These are phyloP conservation scores for Gryllus longicercus DNA, from an alignment of 2,888 invertebrate species.

Conservation along the genomic window DNA sequence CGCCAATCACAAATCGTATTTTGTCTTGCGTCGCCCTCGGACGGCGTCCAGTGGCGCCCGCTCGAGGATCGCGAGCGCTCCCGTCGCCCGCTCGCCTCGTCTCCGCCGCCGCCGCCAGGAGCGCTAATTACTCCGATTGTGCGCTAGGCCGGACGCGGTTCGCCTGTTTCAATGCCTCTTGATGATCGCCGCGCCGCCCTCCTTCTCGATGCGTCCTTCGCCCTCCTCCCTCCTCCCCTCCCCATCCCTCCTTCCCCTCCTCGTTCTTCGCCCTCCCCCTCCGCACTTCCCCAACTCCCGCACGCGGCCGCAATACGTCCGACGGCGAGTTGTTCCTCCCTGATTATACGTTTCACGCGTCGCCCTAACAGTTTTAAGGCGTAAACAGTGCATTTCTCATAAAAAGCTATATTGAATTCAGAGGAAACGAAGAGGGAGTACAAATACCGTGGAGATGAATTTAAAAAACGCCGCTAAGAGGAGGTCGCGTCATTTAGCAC, in stretches of 20 bases:
- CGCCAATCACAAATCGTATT: too few species aligned
- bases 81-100: background rate
- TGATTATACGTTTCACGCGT: background rate
- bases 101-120: background rate
- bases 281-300: background rate
- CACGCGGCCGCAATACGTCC: too few species aligned
- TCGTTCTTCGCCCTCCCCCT: background rate
- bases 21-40: too few species aligned
- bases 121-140: constrained; percentile 17
- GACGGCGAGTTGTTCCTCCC: background rate
- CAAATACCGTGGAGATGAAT: background rate
- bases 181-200: background rate
- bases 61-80: background rate
- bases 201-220: background rate
- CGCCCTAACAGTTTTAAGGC: background rate
- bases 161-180: constrained; percentile 8
- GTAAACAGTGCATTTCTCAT: background rate
- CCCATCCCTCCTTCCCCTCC: background rate
- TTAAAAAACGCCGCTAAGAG: background rate
- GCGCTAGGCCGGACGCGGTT: background rate
- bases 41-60: too few species aligned
- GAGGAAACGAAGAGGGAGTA: background rate
- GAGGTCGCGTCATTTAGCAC: background rate
- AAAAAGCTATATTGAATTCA: background rate
- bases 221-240: background rate